phyloP scores from a whole-genome alignment of 2,797 vertebrate species.

The Myotis planiceps region DNA sequence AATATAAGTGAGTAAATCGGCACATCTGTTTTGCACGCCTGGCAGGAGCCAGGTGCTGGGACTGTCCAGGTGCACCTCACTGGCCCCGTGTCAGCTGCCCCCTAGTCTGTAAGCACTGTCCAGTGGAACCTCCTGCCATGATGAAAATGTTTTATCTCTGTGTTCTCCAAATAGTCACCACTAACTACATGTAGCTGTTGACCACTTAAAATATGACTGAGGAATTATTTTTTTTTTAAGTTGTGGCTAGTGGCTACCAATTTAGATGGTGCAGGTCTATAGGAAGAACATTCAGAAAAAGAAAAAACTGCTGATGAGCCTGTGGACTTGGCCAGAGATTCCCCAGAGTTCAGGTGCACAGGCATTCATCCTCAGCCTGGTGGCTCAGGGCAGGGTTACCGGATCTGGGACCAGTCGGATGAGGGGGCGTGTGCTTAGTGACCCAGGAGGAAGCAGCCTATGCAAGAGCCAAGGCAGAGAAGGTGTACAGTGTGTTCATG shows the following conservation, averaged over 20 bases:
- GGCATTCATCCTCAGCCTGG: not conserved
- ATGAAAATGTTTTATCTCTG: not conserved
- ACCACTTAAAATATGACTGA: not conserved
- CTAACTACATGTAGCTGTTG: not conserved
- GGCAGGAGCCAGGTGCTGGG: not conserved
- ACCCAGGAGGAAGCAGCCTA: not conserved
- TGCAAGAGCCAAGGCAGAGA: not conserved
- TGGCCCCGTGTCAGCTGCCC: not conserved
- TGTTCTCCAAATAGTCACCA: not conserved
- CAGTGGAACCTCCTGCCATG: not conserved
- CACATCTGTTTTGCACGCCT: not conserved
- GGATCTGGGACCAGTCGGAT: not conserved
- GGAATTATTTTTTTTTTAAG: not conserved
- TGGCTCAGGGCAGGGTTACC: not conserved
- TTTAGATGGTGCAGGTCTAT: not conserved
- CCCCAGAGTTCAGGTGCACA: not conserved
- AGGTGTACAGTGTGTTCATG: rapidly evolving
- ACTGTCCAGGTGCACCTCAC: not conserved
- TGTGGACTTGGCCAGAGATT: not conserved
- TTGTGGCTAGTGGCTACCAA: not conserved
- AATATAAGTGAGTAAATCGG: not conserved
- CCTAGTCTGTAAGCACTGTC: not conserved
- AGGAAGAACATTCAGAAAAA: not conserved
- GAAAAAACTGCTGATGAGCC: not conserved
- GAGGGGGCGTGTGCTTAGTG: not conserved